A percentile compares a stretch with the other conserved stretches of the same genome.
These are phyloP conservation scores for Lissocephala sabroskyi DNA, from an alignment of 2,888 invertebrate species.

Conservation along the genomic window DNA sequence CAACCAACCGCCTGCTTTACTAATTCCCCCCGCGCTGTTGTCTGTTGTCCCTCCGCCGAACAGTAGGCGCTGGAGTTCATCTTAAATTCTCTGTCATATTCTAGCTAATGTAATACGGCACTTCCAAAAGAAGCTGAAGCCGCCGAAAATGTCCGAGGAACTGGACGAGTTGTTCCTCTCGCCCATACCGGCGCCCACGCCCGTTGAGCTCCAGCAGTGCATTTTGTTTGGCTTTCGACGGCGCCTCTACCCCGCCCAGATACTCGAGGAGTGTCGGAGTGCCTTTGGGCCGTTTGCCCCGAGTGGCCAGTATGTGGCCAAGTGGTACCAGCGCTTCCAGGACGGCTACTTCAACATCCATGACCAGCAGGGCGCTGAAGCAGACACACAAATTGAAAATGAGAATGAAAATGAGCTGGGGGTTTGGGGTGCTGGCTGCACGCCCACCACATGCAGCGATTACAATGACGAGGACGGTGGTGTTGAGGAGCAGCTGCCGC, in stretches of 20 bases:
- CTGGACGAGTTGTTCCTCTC: conserved; percentile 48
- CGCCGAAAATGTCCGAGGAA: conserved; percentile 45
- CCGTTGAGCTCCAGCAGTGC: conserved; percentile 52
- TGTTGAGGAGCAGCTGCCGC: conserved; percentile 6
- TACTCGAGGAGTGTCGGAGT: conserved; percentile 48
- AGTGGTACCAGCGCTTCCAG: conserved; percentile 52
- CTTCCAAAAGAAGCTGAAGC: conserved; percentile 35
- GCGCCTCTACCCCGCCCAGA: conserved; percentile 48
- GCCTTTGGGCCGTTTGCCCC: conserved; percentile 53
- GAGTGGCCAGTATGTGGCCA: conserved; percentile 47
- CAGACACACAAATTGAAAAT: no score
- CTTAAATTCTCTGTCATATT: conserved; percentile 7
- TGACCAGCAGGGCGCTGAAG: no score
- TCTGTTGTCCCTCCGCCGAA: conserved; percentile 20
- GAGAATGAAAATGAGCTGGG: conserved; percentile 28
- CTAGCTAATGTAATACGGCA: conserved; percentile 56
- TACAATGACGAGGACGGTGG: conserved; percentile 33
- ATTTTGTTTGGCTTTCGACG: conserved; percentile 52
- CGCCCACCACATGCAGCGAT: conserved; percentile 52
- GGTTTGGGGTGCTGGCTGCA: conserved; percentile 23
- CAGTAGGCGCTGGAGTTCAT: no score
- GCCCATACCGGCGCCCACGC: conserved; percentile 49
- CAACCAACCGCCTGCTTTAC: conserved; percentile 18
- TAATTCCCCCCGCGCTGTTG: conserved; percentile 12
- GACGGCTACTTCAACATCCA: conserved; percentile 42